These are phyloP conservation scores for Corythucha ciliata DNA, from an alignment of 2,888 invertebrate species.

Conservation along the genomic window DNA sequence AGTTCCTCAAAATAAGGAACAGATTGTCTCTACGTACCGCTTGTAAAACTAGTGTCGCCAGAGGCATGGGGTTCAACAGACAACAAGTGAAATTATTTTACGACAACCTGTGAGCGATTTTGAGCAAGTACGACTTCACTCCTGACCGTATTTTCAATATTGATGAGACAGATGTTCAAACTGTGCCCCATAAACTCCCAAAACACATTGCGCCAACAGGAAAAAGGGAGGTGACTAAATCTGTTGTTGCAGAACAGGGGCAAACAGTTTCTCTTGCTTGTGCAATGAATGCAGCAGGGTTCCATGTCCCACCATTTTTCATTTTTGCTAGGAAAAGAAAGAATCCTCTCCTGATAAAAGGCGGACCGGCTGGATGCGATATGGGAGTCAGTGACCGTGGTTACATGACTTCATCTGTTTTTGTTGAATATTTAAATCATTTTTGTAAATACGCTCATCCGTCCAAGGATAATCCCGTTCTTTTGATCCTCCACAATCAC, in stretches of 20 bases:
- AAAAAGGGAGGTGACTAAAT: slow-evolving; percentile 27
- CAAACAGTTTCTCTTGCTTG: slow-evolving; percentile 27
- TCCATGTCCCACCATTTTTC: slow-evolving; percentile 27
- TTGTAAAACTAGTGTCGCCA: slow-evolving; percentile 8
- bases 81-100: background rate
- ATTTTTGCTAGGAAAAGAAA: slow-evolving; percentile 26
- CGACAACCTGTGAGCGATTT: slow-evolving; percentile 12
- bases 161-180: slow-evolving; percentile 30
- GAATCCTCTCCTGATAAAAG: slow-evolving; percentile 17
- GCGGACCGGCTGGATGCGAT: slow-evolving; percentile 15
- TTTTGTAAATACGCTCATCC: slow-evolving; percentile 18
- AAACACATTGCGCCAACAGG: slow-evolving; percentile 27
- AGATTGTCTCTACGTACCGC: background rate
- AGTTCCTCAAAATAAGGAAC: slow-evolving; percentile 1
- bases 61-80: background rate
- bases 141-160: slow-evolving; percentile 28
- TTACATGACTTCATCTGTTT: slow-evolving; percentile 24
- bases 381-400: slow-evolving; percentile 24
- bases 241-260: slow-evolving; percentile 27
- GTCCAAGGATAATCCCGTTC: slow-evolving; percentile 28
- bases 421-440: slow-evolving; percentile 9
- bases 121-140: slow-evolving; percentile 9
- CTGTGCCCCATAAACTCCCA: slow-evolving; percentile 29
- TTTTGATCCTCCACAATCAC: slow-evolving; percentile 35
- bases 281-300: slow-evolving; percentile 20